Conservation (phyloP, 2,797 vertebrate species). For the Chaenodraco wilsoni region DNA sequence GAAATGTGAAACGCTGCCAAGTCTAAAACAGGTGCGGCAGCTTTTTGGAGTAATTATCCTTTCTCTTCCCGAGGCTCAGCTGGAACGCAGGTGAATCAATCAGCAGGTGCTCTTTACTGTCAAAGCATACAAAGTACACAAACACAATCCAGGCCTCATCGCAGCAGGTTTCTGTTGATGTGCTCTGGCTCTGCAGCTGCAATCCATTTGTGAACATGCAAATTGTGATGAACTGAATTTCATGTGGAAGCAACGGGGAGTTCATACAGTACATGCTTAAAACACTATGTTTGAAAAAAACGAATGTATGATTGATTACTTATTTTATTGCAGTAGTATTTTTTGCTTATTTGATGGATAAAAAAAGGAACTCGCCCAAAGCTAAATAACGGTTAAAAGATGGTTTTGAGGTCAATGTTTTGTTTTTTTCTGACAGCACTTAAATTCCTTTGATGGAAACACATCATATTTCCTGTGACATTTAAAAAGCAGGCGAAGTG, state of each 20-base stretch:
- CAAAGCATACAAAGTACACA: conserved; percentile 32
- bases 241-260: not conserved
- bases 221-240: conserved; percentile 22
- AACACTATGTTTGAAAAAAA: not conserved
- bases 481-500: conserved; percentile 22
- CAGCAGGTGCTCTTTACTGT: conserved; percentile 51
- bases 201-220: conserved; percentile 23
- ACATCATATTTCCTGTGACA: conserved; percentile 48
- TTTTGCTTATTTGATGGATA: not conserved
- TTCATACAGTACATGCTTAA: not conserved
- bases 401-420: not conserved
- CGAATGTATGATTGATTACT: conserved; percentile 1
- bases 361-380: not conserved
- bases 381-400: conserved; percentile 3
- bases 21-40: conserved; percentile 38
- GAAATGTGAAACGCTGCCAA: conserved; percentile 30
- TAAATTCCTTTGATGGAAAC: conserved; percentile 24
- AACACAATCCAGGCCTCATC: conserved; percentile 43
- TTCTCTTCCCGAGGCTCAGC: conserved; percentile 38
- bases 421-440: not conserved
- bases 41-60: conserved; percentile 51
- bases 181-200: conserved; percentile 25
- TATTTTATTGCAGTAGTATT: not conserved
- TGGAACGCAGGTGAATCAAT: conserved; percentile 16
- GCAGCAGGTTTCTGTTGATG: conserved; percentile 29